Evolutionary conservation across 2,888 invertebrate species (phyloP).

Genomic region (Lamellibrachia satsuma): DNA sequence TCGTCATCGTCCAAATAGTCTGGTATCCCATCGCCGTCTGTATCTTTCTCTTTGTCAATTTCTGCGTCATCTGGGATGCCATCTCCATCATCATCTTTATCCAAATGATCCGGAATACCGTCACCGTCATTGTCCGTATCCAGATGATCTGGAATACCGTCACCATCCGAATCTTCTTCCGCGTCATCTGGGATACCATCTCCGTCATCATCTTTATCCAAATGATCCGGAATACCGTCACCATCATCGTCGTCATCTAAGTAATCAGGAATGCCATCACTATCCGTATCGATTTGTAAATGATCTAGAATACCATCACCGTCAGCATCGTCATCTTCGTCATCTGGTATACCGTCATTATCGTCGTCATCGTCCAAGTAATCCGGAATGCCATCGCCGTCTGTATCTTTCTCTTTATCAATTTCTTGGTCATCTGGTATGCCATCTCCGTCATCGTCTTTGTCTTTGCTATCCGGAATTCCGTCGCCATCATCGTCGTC

Average conservation of each 20-base stretch:
- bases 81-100: slow-evolving; percentile 35
- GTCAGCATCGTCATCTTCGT: slow-evolving; percentile 41
- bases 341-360: slow-evolving; percentile 38
- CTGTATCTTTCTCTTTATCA: slow-evolving; percentile 31
- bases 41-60: slow-evolving; percentile 21
- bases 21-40: neutral
- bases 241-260: slow-evolving; percentile 45
- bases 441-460: slow-evolving; percentile 45
- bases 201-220: neutral
- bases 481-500: slow-evolving; percentile 50
- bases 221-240: slow-evolving; percentile 55
- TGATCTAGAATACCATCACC: slow-evolving; percentile 48
- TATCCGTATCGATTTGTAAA: slow-evolving; percentile 46
- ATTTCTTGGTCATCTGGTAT: slow-evolving; percentile 39
- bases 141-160: slow-evolving; percentile 45
- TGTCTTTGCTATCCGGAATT: slow-evolving; percentile 42
- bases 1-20: too few species aligned
- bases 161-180: slow-evolving; percentile 38
- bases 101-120: slow-evolving; percentile 40
- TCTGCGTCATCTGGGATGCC: slow-evolving; percentile 40
- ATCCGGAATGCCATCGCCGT: slow-evolving; percentile 41
- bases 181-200: slow-evolving; percentile 35
- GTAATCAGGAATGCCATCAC: slow-evolving; percentile 50
- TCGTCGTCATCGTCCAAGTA: slow-evolving; percentile 36
- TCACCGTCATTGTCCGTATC: slow-evolving; percentile 39